A percentile compares a stretch with the other conserved stretches of the same genome.
Conservation (phyloP, 2,113 vertebrate species). For the Nicator chloris region DNA sequence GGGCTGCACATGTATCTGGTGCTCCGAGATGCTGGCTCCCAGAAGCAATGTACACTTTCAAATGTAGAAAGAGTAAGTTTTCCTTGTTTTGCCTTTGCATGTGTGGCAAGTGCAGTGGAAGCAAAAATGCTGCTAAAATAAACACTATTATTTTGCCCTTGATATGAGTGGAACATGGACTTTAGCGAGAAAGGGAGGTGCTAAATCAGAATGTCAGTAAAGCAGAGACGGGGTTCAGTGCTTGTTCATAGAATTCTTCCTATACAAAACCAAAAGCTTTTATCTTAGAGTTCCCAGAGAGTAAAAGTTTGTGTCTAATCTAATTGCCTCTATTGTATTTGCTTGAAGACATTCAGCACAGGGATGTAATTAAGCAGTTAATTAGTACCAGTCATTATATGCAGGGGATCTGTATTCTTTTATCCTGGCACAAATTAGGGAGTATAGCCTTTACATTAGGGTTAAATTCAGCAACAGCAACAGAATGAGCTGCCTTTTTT, state of each 20-base stretch:
- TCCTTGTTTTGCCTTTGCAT: not conserved
- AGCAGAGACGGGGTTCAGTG: not conserved
- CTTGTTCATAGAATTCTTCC: not conserved
- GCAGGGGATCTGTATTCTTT: not conserved
- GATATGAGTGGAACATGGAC: not conserved
- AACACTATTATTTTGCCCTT: not conserved
- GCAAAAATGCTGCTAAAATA: not conserved
- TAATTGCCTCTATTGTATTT: not conserved
- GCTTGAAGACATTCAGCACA: not conserved
- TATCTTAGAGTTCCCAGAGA: not conserved
- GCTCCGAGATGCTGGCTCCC: not conserved
- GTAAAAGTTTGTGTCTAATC: not conserved
- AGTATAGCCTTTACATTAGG: not conserved
- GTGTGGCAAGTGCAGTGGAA: not conserved
- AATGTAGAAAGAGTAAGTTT: not conserved
- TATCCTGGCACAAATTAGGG: not conserved
- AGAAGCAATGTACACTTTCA: not conserved
- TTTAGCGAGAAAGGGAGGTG: not conserved
- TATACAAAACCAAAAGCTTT: not conserved
- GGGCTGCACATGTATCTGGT: not conserved
- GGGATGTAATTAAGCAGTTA: not conserved
- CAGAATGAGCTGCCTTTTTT: not conserved
- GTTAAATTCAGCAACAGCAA: not conserved
- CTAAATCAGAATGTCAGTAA: not conserved
- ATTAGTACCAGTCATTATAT: not conserved